phyloP scores from a whole-genome alignment of 2,113 vertebrate species.

The Cygnus buccinator region DNA sequence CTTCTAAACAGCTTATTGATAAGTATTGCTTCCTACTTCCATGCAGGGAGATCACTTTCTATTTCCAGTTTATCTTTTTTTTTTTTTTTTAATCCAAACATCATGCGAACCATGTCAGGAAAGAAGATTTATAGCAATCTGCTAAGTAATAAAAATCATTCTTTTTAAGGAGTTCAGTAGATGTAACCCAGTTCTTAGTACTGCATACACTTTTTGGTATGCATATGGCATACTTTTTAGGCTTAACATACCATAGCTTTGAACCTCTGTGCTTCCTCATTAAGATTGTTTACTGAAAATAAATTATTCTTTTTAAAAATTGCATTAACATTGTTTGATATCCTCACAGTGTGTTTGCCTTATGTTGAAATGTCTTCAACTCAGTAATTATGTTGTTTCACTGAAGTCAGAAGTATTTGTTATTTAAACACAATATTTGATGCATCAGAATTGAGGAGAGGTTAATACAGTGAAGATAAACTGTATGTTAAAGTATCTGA shows the following conservation, averaged over 20 bases:
- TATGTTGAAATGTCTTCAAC: background rate
- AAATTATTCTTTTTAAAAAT: conserved; percentile 40
- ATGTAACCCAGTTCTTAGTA: conserved; percentile 41
- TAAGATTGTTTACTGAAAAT: conserved; percentile 45
- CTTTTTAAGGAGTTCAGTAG: conserved; percentile 10
- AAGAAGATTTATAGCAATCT: conserved; percentile 11
- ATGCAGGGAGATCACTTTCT: background rate
- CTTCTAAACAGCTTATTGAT: background rate
- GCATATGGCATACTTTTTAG: conserved; percentile 32
- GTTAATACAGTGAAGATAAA: background rate
- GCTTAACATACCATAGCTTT: background rate
- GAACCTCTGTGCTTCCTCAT: conserved; percentile 16
- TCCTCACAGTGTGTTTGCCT: background rate
- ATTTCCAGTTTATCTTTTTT: background rate
- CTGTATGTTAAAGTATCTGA: background rate
- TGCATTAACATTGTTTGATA: background rate
- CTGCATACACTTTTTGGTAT: background rate
- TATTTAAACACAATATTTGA: background rate
- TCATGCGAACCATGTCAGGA: background rate
- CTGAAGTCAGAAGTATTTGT: background rate
- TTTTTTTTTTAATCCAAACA: background rate
- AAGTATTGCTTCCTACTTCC: background rate
- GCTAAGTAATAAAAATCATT: conserved; percentile 8
- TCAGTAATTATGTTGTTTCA: conserved; percentile 13
- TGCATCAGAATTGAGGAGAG: background rate